Conservation (phyloP, 2,888 invertebrate genomes). For the Mesopsocus fuscifrons region DNA sequence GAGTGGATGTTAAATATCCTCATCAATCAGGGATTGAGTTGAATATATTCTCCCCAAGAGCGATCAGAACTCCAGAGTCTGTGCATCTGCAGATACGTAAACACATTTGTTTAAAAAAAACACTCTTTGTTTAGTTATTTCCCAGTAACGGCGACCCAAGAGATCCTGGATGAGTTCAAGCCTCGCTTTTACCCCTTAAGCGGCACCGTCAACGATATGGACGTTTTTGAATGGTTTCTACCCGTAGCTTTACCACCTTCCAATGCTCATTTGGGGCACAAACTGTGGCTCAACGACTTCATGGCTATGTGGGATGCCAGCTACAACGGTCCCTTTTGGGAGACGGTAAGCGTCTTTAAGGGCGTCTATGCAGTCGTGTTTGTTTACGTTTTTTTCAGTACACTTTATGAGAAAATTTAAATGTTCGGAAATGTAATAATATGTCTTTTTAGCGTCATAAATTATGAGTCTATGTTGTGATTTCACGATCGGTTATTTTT, state of each 20-base stretch:
- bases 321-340: slow-evolving; percentile 50
- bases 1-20: no score
- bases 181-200: slow-evolving; percentile 61
- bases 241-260: slow-evolving; percentile 48
- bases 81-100: no score
- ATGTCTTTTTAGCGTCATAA: no score
- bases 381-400: slow-evolving; percentile 10
- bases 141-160: slow-evolving; percentile 52
- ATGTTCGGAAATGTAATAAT: no score
- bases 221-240: slow-evolving; percentile 52
- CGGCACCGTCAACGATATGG: slow-evolving; percentile 31
- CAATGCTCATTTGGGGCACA: slow-evolving; percentile 41
- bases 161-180: slow-evolving; percentile 66
- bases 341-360: slow-evolving; percentile 28
- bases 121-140: slow-evolving; percentile 39
- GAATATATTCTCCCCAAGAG: no score
- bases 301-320: slow-evolving; percentile 60
- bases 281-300: slow-evolving; percentile 63
- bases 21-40: no score
- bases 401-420: no score
- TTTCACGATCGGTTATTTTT: no score
- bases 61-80: no score
- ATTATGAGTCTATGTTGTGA: no score
- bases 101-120: no score
- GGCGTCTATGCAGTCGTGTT: no score